These are phyloP conservation scores for Drosophila pandora DNA, from an alignment of 1,140 invertebrate species.

Conservation along the genomic window DNA sequence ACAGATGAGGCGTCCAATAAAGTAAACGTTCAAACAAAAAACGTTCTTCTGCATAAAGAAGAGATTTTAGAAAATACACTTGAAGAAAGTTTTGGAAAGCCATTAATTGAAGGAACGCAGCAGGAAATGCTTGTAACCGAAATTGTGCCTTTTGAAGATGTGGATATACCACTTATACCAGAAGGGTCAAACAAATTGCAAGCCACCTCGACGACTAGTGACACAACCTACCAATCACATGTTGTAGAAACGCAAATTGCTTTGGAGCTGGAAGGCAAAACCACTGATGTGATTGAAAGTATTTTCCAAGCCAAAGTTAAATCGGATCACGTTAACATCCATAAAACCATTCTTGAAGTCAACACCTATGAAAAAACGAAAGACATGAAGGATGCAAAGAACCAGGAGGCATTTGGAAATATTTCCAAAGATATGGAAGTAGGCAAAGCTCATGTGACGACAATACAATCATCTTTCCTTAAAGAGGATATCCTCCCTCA, in stretches of 20 bases:
- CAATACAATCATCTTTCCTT: constrained; percentile 45
- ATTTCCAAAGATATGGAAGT: constrained; percentile 13
- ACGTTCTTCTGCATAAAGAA: constrained; percentile 58
- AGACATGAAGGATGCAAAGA: constrained; percentile 13
- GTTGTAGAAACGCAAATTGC: constrained; percentile 22
- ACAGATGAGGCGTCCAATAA: constrained; percentile 35
- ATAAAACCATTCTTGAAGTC: constrained; percentile 55
- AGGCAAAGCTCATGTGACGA: constrained; percentile 38
- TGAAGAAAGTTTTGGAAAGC: constrained; percentile 50
- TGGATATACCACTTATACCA: constrained; percentile 19
- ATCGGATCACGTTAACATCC: constrained; percentile 19
- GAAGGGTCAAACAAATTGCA: background rate
- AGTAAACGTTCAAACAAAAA: constrained; percentile 31
- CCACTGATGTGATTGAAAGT: background rate
- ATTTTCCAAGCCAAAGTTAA: constrained; percentile 31
- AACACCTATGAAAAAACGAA: constrained; percentile 47
- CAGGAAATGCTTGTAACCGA: constrained; percentile 57
- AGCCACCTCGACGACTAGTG: constrained; percentile 1
- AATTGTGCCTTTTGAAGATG: constrained; percentile 52
- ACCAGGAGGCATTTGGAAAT: constrained; percentile 6
- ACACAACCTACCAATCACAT: constrained; percentile 19
- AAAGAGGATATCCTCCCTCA: constrained; percentile 57
- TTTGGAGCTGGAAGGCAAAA: constrained; percentile 34
- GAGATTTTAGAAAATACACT: constrained; percentile 18
- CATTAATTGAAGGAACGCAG: constrained; percentile 58